Conservation (phyloP, 2,888 invertebrate genomes). For the Perizoma flavofasciatum region DNA sequence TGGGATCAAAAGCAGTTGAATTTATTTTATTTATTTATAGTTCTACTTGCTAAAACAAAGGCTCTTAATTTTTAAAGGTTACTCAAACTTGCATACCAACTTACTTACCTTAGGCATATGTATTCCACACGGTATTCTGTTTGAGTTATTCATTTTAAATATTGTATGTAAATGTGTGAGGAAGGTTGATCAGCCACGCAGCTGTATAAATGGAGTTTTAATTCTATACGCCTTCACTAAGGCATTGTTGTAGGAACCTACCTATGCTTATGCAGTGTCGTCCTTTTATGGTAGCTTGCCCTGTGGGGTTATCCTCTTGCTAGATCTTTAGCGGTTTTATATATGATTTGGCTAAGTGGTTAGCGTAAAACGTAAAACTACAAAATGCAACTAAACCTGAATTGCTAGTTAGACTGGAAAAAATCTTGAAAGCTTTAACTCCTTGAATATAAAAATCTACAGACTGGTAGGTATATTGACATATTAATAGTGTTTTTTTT, state of each 20-base stretch:
- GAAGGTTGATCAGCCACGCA: constrained; percentile 60
- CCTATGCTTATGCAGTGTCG: constrained; percentile 16
- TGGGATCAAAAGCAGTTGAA: too few relatives aligned
- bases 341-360: too few relatives aligned
- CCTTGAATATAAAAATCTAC: too few relatives aligned
- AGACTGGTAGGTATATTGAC: too few relatives aligned
- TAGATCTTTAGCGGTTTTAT: too few relatives aligned
- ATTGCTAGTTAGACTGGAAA: neutral
- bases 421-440: too few relatives aligned
- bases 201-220: constrained; percentile 60
- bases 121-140: constrained; percentile 28
- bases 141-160: constrained; percentile 42
- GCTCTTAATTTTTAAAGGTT: neutral
- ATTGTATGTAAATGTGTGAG: constrained; percentile 55
- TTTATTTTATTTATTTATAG: too few relatives aligned
- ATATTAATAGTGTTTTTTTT: too few relatives aligned
- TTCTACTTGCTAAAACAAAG: too few relatives aligned
- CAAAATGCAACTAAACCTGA: constrained; percentile 14
- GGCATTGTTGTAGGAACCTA: constrained; percentile 41
- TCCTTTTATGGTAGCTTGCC: constrained; percentile 30
- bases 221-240: constrained; percentile 48
- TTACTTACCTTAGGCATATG: constrained; percentile 6
- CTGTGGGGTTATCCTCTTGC: constrained; percentile 7
- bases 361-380: neutral
- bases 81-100: neutral